Conservation (phyloP, 2,113 vertebrate species). For the Coregonus clupeaformis region DNA sequence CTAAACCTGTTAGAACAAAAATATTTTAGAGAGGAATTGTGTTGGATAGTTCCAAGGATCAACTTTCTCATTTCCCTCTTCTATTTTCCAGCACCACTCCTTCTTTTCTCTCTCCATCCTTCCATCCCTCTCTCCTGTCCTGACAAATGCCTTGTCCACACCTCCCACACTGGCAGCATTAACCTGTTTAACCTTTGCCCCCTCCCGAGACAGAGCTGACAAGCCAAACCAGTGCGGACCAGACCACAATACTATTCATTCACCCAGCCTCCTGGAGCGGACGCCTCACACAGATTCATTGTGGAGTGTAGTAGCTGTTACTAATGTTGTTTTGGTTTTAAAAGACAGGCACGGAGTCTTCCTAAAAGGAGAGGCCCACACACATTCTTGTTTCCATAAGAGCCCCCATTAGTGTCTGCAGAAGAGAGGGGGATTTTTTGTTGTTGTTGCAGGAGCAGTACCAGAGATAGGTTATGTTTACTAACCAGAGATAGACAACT, state of each 20-base stretch:
- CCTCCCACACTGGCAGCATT: slow-evolving; percentile 54
- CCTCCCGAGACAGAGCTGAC: slow-evolving; percentile 39
- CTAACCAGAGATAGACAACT: no score
- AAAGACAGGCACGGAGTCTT: slow-evolving; percentile 6
- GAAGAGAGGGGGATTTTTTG: background rate
- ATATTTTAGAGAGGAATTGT: background rate
- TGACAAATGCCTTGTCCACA: slow-evolving; percentile 36
- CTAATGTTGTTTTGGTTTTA: slow-evolving; percentile 12
- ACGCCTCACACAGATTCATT: slow-evolving; percentile 13
- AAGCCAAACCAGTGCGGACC: slow-evolving; percentile 12
- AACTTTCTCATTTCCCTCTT: background rate
- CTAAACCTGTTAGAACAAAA: background rate
- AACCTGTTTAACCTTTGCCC: slow-evolving; percentile 58
- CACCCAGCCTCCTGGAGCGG: slow-evolving; percentile 23
- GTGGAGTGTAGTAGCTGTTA: background rate
- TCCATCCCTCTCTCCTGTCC: slow-evolving; percentile 24
- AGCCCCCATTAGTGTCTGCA: slow-evolving; percentile 1
- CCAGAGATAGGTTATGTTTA: no score
- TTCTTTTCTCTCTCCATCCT: background rate
- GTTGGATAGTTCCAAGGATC: no score
- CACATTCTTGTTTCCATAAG: slow-evolving; percentile 8
- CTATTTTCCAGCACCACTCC: background rate
- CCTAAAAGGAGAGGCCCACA: slow-evolving; percentile 2
- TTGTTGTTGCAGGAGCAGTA: no score
- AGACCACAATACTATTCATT: slow-evolving; percentile 18